These are phyloP conservation scores for Pseudolaguvia tuberculata DNA, from an alignment of 2,113 vertebrate genomes.

Conservation along the genomic window DNA sequence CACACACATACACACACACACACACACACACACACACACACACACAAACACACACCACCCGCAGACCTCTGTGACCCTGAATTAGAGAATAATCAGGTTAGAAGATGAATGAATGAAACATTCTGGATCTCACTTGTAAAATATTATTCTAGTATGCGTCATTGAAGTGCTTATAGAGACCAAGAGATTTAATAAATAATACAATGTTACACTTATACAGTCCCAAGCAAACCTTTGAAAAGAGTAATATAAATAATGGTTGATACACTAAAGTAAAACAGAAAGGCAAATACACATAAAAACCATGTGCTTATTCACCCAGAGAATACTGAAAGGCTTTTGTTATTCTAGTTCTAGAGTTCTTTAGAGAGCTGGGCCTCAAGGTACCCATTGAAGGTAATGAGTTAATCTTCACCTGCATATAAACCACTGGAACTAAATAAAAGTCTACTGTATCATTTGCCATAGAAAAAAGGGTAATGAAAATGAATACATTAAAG, in stretches of 20 bases:
- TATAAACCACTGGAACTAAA: not conserved
- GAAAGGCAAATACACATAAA: not conserved
- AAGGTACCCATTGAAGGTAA: not conserved
- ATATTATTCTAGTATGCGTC: too few relatives aligned
- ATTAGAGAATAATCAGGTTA: too few relatives aligned
- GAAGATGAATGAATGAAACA: too few relatives aligned
- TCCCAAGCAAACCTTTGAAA: not conserved
- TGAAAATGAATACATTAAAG: constrained; percentile 2
- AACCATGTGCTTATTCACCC: not conserved
- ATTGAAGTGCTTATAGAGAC: not conserved
- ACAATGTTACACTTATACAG: not conserved
- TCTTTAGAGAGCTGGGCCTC: not conserved
- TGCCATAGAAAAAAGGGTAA: not conserved
- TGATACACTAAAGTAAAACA: not conserved
- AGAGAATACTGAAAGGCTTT: not conserved
- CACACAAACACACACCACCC: too few relatives aligned
- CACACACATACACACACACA: too few relatives aligned
- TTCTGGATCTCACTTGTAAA: too few relatives aligned
- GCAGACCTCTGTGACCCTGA: too few relatives aligned
- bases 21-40: too few relatives aligned
- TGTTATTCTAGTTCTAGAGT: not conserved
- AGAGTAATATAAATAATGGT: not conserved
- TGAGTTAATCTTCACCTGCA: not conserved
- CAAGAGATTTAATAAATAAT: not conserved
- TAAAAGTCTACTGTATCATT: not conserved